Conservation (phyloP, 2,797 vertebrate genomes). For the Syndactyla subalaris region DNA sequence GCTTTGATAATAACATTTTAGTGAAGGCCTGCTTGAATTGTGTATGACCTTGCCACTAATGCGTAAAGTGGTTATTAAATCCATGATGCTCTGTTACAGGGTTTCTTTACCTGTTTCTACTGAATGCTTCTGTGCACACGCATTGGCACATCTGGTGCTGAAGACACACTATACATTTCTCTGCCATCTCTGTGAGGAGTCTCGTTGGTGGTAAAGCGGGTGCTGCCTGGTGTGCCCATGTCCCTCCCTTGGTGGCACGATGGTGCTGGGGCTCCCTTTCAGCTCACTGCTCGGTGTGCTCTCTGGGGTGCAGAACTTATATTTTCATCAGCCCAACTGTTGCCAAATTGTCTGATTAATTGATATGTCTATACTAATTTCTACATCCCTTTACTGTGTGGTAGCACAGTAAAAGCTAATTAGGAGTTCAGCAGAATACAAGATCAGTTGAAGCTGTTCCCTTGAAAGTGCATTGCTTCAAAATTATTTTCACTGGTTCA, state of each 20-base stretch:
- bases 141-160: neutral
- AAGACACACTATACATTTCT: neutral
- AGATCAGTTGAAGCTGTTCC: neutral
- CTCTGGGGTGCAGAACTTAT: neutral
- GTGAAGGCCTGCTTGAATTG: neutral
- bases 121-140: neutral
- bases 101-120: neutral
- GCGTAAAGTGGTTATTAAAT: neutral
- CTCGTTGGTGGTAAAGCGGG: neutral
- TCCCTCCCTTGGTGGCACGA: rapidly evolving
- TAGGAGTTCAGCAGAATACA: neutral
- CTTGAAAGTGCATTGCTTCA: neutral
- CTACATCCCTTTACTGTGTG: neutral
- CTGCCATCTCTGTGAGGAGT: neutral
- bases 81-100: rapidly evolving
- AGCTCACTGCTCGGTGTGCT: rapidly evolving
- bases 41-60: neutral
- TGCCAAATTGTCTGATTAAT: neutral
- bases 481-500: neutral
- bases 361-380: neutral
- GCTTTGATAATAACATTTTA: neutral
- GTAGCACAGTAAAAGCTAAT: neutral
- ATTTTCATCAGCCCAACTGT: neutral
- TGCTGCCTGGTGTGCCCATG: rapidly evolving
- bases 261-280: neutral